These are phyloP conservation scores for Rhagonycha fulva DNA, from an alignment of 2,888 invertebrate species.

Conservation along the genomic window DNA sequence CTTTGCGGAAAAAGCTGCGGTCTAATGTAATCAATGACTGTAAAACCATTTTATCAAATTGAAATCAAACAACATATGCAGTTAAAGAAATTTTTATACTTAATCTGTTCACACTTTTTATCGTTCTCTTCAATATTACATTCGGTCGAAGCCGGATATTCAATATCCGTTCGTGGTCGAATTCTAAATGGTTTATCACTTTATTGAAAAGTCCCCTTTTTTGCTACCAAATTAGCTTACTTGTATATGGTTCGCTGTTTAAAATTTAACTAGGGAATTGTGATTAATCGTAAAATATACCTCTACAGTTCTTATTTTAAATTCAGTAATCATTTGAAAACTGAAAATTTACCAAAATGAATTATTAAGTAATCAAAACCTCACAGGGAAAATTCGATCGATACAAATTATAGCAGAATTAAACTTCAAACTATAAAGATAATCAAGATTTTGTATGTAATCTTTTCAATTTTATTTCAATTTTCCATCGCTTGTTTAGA, in stretches of 20 bases:
- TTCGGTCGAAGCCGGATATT: conserved; percentile 12
- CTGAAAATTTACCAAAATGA: not conserved
- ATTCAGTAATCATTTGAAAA: not conserved
- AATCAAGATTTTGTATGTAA: not conserved
- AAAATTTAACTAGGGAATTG: not conserved
- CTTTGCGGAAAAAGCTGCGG: not conserved
- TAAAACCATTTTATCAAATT: conserved; percentile 10
- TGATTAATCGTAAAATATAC: not conserved
- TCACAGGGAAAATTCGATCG: not conserved
- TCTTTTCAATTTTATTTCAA: not conserved
- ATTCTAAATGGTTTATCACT: conserved; percentile 4
- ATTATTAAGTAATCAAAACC: not conserved
- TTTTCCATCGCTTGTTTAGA: not conserved
- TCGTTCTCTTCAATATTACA: conserved; percentile 14
- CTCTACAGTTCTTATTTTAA: not conserved
- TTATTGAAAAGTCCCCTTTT: conserved; percentile 7
- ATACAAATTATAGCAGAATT: not conserved
- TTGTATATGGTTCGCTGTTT: not conserved
- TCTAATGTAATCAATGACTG: not conserved
- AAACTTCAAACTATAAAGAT: not conserved
- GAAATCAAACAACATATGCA: conserved; percentile 4
- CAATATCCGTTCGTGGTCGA: conserved; percentile 14
- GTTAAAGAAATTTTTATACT: conserved; percentile 11
- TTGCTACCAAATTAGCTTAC: not conserved
- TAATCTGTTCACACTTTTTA: conserved; percentile 15